A percentile compares a stretch with the other conserved stretches of the same genome.
phyloP scores from a whole-genome alignment of 2,113 vertebrate genomes.

The Megaceryle maxima region DNA sequence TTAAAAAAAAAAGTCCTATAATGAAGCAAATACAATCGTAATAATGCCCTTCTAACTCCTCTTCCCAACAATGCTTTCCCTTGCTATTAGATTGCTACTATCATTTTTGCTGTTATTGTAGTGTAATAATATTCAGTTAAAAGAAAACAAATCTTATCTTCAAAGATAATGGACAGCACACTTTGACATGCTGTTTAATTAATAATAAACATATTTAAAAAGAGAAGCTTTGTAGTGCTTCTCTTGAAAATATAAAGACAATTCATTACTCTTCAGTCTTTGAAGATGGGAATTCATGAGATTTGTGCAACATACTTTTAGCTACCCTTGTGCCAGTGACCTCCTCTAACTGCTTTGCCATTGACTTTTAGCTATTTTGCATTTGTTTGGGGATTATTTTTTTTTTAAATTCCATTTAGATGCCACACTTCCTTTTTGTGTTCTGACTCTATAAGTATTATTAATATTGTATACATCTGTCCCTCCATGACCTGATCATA shows the following conservation, averaged over 20 bases:
- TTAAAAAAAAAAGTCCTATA: neutral
- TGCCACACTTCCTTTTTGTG: neutral
- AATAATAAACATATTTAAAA: neutral
- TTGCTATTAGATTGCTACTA: neutral
- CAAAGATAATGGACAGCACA: neutral
- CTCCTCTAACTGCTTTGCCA: neutral
- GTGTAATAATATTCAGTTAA: neutral
- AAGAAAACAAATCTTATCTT: neutral
- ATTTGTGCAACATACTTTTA: neutral
- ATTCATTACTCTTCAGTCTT: neutral
- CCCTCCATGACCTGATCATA: fast-evolving
- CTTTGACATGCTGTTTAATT: neutral
- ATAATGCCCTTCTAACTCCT: neutral
- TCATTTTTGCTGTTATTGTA: neutral
- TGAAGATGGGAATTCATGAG: neutral
- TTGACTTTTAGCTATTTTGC: neutral
- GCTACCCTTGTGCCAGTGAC: neutral
- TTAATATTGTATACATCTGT: neutral
- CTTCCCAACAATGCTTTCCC: neutral
- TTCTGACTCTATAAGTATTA: neutral
- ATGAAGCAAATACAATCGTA: neutral
- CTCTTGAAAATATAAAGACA: neutral
- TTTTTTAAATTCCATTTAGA: neutral
- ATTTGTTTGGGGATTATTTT: neutral
- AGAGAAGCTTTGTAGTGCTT: neutral